Evolutionary conservation across 2,113 vertebrate genomes (phyloP).

Genomic region (Zosterops pallidus): DNA sequence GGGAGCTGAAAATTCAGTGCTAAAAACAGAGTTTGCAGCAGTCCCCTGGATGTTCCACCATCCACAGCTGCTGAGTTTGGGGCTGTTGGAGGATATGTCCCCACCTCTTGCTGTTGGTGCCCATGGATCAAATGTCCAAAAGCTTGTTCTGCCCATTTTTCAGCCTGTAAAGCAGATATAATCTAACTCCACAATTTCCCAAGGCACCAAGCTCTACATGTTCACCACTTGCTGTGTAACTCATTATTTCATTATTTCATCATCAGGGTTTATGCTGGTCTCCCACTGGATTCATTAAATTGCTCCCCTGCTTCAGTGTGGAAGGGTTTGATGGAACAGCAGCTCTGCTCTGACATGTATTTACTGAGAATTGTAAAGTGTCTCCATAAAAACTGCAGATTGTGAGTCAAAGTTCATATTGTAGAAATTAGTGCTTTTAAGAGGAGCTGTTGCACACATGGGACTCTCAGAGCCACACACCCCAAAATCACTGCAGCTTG

Average conservation of each 20-base stretch:
- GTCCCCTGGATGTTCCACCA: not conserved
- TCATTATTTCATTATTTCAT: not conserved
- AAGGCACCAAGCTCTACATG: not conserved
- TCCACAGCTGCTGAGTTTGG: not conserved
- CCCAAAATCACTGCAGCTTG: not conserved
- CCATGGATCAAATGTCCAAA: not conserved
- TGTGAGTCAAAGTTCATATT: not conserved
- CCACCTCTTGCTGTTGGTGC: not conserved
- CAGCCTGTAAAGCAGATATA: not conserved
- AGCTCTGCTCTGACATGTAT: not conserved
- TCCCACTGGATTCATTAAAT: not conserved
- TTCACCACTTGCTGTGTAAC: not conserved
- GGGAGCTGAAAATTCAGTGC: not conserved
- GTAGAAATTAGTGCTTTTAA: not conserved
- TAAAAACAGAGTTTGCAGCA: not conserved
- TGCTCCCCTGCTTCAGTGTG: not conserved
- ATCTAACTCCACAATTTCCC: not conserved
- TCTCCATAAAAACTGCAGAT: conserved; percentile 4
- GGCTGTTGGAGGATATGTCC: rapidly evolving
- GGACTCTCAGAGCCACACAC: not conserved
- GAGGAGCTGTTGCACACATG: not conserved
- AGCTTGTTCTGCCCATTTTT: not conserved
- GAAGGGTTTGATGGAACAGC: not conserved
- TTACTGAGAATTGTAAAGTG: not conserved
- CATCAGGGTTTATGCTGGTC: not conserved